Evolutionary conservation across 2,113 vertebrate species (phyloP).

Genomic region (Hippocampus guttulatus): DNA sequence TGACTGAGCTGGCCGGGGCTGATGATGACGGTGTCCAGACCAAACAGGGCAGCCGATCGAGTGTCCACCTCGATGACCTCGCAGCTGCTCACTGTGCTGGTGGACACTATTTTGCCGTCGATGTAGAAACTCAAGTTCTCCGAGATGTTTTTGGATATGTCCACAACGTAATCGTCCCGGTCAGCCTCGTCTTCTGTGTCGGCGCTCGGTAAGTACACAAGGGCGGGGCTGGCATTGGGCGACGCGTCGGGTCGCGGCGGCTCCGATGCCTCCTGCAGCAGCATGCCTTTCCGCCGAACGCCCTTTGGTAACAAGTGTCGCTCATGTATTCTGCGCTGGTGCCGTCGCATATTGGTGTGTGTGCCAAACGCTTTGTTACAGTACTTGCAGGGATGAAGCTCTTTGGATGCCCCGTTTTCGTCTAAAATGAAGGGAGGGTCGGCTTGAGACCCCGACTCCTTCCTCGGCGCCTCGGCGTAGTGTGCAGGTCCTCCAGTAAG

Average conservation of each 20-base stretch:
- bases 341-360: conserved; percentile 94
- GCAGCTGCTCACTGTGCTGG: conserved; percentile 81
- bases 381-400: conserved; percentile 90
- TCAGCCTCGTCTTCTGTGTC: conserved; percentile 93
- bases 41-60: conserved; percentile 80
- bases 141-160: conserved; percentile 96
- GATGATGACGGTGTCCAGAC: conserved; percentile 85
- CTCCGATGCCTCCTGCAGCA: conserved; percentile 70
- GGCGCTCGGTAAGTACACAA: conserved; percentile 81
- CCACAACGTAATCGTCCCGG: conserved; percentile 85
- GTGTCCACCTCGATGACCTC: conserved; percentile 95
- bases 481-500: conserved; percentile 50
- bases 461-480: conserved; percentile 54
- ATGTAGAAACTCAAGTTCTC: conserved; percentile 96
- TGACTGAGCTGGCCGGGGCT: conserved; percentile 83
- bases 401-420: conserved; percentile 86
- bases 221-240: conserved; percentile 65
- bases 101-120: conserved; percentile 92
- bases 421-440: conserved; percentile 67
- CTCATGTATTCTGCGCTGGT: conserved; percentile 94
- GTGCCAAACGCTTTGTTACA: conserved; percentile 97
- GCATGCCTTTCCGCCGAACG: conserved; percentile 88
- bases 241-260: conserved; percentile 59
- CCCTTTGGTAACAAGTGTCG: conserved; percentile 94
- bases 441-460: conserved; percentile 43